phyloP scores from a whole-genome alignment of 2,888 invertebrate genomes.

The Siphonodentalium dalli region DNA sequence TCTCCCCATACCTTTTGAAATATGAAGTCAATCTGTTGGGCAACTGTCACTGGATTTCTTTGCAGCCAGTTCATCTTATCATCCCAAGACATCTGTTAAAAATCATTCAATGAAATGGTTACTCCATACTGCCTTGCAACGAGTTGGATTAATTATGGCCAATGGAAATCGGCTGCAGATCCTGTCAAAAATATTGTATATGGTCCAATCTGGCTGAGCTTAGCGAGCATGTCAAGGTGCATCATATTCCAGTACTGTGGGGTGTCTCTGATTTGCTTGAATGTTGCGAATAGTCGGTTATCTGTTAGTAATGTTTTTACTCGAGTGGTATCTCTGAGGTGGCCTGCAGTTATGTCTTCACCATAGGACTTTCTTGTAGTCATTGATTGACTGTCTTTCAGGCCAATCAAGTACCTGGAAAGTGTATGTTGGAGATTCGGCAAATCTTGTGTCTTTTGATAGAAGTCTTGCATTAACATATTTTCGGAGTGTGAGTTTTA shows the following conservation, averaged over 20 bases:
- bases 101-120: neutral
- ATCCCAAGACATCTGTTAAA: neutral
- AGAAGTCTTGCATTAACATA: too few species aligned
- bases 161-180: slow-evolving; percentile 30
- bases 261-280: slow-evolving; percentile 17
- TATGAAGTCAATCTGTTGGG: slow-evolving; percentile 29
- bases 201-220: slow-evolving; percentile 24
- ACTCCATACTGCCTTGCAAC: slow-evolving; percentile 13
- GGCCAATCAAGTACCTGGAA: slow-evolving; percentile 19
- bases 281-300: slow-evolving; percentile 18
- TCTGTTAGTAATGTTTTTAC: slow-evolving; percentile 4
- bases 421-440: slow-evolving; percentile 21
- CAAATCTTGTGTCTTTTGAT: slow-evolving; percentile 18
- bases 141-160: slow-evolving; percentile 23
- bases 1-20: slow-evolving; percentile 24
- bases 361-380: slow-evolving; percentile 11
- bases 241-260: slow-evolving; percentile 27
- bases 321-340: slow-evolving; percentile 17
- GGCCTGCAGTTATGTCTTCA: slow-evolving; percentile 13
- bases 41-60: slow-evolving; percentile 28
- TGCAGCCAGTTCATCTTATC: slow-evolving; percentile 19
- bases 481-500: too few species aligned
- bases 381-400: slow-evolving; percentile 18
- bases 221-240: slow-evolving; percentile 25
- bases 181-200: slow-evolving; percentile 30